Conservation (phyloP, 64 coral and sea anemone species). For the Astreopora myriophthalma region DNA sequence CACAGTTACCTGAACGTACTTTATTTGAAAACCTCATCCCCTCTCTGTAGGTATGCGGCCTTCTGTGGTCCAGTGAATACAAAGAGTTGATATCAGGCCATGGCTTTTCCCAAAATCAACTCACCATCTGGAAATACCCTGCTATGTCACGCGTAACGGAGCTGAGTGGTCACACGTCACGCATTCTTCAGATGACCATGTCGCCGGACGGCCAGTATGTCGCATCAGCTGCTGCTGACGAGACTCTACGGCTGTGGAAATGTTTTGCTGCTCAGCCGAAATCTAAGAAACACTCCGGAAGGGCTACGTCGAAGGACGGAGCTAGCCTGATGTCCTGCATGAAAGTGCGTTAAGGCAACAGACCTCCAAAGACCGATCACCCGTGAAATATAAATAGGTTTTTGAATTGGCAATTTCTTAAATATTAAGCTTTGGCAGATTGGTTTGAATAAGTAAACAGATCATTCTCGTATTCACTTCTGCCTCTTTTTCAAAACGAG, state of each 20-base stretch:
- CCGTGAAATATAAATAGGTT: too few relatives aligned
- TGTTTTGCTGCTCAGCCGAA: constrained; percentile 74
- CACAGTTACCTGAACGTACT: too few relatives aligned
- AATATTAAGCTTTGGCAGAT: too few relatives aligned
- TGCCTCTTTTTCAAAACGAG: too few relatives aligned
- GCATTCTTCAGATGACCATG: constrained; percentile 89
- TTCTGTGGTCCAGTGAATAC: constrained; percentile 95
- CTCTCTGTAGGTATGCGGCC: constrained; percentile 61
- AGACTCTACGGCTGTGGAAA: constrained; percentile 94
- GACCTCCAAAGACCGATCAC: too few relatives aligned
- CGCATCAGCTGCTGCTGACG: constrained; percentile 90
- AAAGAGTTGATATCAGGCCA: constrained; percentile 96
- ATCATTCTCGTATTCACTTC: too few relatives aligned
- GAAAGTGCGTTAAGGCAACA: constrained; percentile 72
- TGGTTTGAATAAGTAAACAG: too few relatives aligned
- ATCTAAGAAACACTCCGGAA: constrained; percentile 51
- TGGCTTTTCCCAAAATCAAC: constrained; percentile 90
- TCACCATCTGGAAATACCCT: constrained; percentile 97
- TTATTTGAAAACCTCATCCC: not conserved
- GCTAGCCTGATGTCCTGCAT: constrained; percentile 79
- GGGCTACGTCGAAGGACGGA: not conserved
- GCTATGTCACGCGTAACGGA: constrained; percentile 82
- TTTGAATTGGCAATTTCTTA: too few relatives aligned
- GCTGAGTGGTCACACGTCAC: constrained; percentile 80
- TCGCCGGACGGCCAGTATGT: constrained; percentile 93